A percentile compares a stretch with the other conserved stretches of the same genome.
Conservation (phyloP, 2,888 invertebrate genomes). For the Hydropsyche betteni region DNA sequence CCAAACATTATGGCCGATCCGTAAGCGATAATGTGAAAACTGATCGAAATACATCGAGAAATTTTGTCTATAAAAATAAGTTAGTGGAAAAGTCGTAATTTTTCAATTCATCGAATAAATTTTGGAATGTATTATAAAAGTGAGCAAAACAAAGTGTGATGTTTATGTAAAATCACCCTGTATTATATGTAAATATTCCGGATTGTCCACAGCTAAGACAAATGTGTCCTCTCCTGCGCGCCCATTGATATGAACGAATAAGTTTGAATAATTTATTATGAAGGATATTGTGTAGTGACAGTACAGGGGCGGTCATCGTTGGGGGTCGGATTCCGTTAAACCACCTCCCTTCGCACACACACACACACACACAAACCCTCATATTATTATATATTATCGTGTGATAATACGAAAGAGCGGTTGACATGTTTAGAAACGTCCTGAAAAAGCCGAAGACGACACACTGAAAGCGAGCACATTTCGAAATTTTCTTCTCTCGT, state of each 20-base stretch:
- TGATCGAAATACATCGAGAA: too few relatives aligned
- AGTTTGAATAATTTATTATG: conserved; percentile 52
- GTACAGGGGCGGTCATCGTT: conserved; percentile 44
- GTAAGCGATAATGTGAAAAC: too few relatives aligned
- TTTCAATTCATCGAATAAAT: too few relatives aligned
- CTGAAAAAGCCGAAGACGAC: too few relatives aligned
- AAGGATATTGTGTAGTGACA: conserved; percentile 51
- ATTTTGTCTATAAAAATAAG: too few relatives aligned
- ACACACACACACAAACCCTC: background rate
- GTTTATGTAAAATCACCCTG: background rate
- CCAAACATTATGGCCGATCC: too few relatives aligned
- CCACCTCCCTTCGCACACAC: background rate
- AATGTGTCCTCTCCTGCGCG: conserved; percentile 25
- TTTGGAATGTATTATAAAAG: too few relatives aligned
- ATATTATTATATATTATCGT: background rate
- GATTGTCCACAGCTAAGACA: conserved; percentile 26
- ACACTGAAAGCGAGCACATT: too few relatives aligned
- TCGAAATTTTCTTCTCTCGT: background rate
- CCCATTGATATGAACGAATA: conserved; percentile 51
- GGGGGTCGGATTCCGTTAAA: conserved; percentile 9
- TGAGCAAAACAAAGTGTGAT: background rate
- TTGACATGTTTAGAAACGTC: too few relatives aligned
- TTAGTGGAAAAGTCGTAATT: too few relatives aligned
- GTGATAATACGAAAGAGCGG: too few relatives aligned
- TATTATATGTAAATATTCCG: conserved; percentile 21